Evolutionary conservation across 1,140 invertebrate genomes (phyloP).

Genomic region (Leptinotarsa undecemlineata): DNA sequence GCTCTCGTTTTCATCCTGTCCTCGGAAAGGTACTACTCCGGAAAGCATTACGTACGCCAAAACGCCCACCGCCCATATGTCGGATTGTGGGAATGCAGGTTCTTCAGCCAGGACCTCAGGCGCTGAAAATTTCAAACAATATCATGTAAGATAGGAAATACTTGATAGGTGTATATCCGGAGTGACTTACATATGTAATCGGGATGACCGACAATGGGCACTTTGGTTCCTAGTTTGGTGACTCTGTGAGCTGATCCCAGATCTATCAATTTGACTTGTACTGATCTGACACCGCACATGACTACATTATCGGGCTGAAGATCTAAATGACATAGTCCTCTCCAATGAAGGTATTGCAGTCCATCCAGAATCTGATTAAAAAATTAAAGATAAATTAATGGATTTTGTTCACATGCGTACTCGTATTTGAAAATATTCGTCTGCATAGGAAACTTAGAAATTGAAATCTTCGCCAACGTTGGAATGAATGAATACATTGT

Average conservation of each 20-base stretch:
- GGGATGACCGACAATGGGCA: slow-evolving; percentile 68
- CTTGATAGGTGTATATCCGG: neutral
- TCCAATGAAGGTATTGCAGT: slow-evolving; percentile 90
- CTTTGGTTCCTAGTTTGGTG: slow-evolving; percentile 74
- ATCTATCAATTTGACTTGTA: slow-evolving; percentile 91
- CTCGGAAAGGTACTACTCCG: slow-evolving; percentile 90
- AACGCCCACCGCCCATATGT: slow-evolving; percentile 95
- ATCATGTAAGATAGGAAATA: neutral
- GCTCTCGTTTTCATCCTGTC: slow-evolving; percentile 80
- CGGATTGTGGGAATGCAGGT: slow-evolving; percentile 83
- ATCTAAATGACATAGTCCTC: slow-evolving; percentile 89
- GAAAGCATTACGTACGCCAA: slow-evolving; percentile 93
- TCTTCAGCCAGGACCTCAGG: slow-evolving; percentile 91
- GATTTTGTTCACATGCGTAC: neutral
- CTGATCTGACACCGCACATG: slow-evolving; percentile 82
- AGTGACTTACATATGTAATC: slow-evolving; percentile 70
- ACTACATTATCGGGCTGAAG: slow-evolving; percentile 97
- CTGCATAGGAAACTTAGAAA: no score
- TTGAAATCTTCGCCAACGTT: no score
- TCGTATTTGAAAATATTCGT: neutral
- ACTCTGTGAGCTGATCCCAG: slow-evolving; percentile 84
- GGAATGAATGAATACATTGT: no score
- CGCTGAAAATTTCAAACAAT: slow-evolving; percentile 62
- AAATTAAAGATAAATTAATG: neutral
- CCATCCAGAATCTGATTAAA: slow-evolving; percentile 74